Percentiles rank a stretch among this genome's conserved stretches.
phyloP scores from a whole-genome alignment of 2,113 vertebrate species.

The Aegotheles bennettii region DNA sequence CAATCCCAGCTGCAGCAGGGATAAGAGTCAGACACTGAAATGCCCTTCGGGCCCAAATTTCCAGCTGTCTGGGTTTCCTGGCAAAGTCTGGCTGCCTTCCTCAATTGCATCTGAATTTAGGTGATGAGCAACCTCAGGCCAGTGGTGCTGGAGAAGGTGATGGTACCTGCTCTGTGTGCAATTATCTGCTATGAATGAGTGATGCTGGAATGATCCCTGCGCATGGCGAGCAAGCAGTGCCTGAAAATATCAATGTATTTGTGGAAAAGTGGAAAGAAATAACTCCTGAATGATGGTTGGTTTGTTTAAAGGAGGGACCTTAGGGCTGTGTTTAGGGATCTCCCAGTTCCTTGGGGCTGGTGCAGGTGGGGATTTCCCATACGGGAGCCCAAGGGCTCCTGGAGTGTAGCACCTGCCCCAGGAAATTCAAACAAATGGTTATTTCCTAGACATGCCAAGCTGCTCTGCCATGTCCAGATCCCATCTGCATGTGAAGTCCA shows the following conservation, averaged over 20 bases:
- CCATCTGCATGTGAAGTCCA: neutral
- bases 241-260: neutral
- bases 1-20: neutral
- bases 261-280: neutral
- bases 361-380: rapidly evolving
- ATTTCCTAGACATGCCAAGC: neutral
- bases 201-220: neutral
- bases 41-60: neutral
- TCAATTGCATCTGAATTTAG: neutral
- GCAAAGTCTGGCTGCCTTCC: neutral
- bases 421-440: neutral
- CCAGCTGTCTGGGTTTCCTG: neutral
- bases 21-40: neutral
- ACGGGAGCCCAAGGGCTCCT: neutral
- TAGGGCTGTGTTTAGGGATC: neutral
- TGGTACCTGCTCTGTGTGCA: neutral
- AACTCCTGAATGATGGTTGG: too few species aligned
- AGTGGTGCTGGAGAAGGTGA: neutral
- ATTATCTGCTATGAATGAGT: neutral
- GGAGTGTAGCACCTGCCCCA: neutral
- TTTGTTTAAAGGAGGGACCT: neutral
- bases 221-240: neutral
- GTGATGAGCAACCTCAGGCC: neutral
- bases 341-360: neutral
- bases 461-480: neutral